Base-by-base conservation (phyloP, 1,140 invertebrate species). In the Drosophila mayri region DNA sequence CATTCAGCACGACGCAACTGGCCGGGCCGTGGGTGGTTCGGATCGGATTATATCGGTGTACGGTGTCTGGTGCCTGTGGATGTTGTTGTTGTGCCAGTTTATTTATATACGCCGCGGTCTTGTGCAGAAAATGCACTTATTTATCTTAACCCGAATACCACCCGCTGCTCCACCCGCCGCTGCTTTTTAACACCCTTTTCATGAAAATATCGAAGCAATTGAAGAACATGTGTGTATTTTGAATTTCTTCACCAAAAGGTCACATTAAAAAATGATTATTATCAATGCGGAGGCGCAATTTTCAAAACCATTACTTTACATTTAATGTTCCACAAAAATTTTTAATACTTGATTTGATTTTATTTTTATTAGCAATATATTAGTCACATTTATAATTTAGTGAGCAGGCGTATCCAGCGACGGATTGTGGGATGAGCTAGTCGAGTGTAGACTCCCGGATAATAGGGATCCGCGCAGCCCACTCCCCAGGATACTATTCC, bases 401-500 rank as follows among this genome's bases (percentile, higher is more conserved):
- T 74, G 40, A 91, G 54, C 25, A 92, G 54, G 38, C 87, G 84
- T 30, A 92, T 86, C 92, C 92, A 92, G 14, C 74, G 72, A 16
- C 92, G 72, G 25, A 92, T 79, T 4, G 72, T 59, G 10, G 91
- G 81, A 71, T 92, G 88, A 1, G 91, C 71, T 12, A 95, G 93
- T n/a, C 93, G 93, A 0, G 95, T 95, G 88, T 96, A 96, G 28
- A 96, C 94, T 11, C 95, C 95, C 1, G 95, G 95, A 75, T 93
- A 93, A 7, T 93, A 92, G 0, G 94, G 93, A 70, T 93, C 90
- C 3, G 93, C 95, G 75, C 96, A 96, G 1, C 94, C 94, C 22
- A 94, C 93, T 22, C 95, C 95, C 94, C 95, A 96, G 25, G 95
- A 95, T 0, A 95, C 94, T 20, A 96, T 91, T 22, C 95, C 95